These are phyloP conservation scores for Saccostrea cuccullata DNA, from an alignment of 1,140 invertebrate species.

Conservation along the genomic window DNA sequence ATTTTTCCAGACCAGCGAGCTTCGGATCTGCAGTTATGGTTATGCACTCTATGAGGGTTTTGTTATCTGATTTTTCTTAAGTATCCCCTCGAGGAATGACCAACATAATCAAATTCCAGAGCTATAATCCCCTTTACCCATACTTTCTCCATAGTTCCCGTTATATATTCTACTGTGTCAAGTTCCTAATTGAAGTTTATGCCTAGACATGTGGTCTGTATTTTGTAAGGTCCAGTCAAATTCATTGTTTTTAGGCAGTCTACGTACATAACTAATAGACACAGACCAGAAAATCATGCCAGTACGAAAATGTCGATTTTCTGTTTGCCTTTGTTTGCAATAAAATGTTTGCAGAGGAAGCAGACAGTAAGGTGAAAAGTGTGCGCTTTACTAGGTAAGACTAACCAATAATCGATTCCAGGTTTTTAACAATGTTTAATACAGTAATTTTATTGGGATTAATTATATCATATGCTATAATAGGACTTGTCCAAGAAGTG, in stretches of 20 bases:
- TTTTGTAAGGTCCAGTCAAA: neutral
- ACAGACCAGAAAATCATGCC: neutral
- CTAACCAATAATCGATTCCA: no score
- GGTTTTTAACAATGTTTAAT: no score
- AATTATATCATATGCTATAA: no score
- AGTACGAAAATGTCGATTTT: constrained; percentile 19
- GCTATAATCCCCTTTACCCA: neutral
- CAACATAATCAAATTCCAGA: constrained; percentile 9
- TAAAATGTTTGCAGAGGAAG: constrained; percentile 15
- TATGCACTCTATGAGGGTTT: neutral
- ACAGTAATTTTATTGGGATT: no score
- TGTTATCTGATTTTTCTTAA: constrained; percentile 29
- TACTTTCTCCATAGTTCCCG: neutral
- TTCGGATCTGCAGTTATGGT: no score
- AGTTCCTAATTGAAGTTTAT: constrained; percentile 18
- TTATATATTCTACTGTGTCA: neutral
- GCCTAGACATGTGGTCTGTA: neutral
- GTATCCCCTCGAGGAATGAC: neutral
- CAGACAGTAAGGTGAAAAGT: neutral
- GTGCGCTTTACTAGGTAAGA: constrained; percentile 21
- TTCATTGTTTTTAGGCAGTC: neutral
- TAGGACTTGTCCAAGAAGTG: no score
- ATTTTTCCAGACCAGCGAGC: no score
- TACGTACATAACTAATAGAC: neutral
- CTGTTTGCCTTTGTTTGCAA: neutral